Conservation (phyloP, 2,888 invertebrate genomes). For the Tipula helvola region DNA sequence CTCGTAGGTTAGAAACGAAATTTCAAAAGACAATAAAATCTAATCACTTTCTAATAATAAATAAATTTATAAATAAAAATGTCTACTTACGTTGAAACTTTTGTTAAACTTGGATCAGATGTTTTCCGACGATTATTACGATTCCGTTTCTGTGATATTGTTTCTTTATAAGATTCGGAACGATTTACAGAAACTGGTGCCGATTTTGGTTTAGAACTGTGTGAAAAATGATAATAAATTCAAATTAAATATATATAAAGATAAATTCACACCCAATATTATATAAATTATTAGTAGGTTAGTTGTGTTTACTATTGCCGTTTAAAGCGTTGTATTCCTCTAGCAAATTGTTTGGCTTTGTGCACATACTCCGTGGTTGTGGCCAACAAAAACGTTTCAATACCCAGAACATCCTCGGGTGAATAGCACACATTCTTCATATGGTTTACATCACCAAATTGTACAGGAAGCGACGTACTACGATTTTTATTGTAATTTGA, state of each 20-base stretch:
- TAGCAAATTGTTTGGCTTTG: neutral
- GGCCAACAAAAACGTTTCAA: neutral
- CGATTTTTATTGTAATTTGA: neutral
- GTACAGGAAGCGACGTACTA: neutral
- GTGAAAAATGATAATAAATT: neutral
- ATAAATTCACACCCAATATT: neutral
- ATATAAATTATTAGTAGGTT: neutral
- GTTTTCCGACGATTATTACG: conserved; percentile 58
- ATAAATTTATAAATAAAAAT: neutral
- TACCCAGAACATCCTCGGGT: neutral
- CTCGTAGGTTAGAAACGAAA: neutral
- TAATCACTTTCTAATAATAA: neutral
- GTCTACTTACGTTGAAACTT: conserved; percentile 40
- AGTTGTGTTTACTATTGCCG: neutral
- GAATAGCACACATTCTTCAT: neutral
- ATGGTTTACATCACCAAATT: neutral
- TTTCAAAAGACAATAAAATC: neutral
- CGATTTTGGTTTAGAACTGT: conserved; percentile 22
- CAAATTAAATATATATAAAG: neutral
- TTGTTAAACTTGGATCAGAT: conserved; percentile 67
- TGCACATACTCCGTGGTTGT: neutral
- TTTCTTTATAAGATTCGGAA: conserved; percentile 62
- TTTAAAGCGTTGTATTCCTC: neutral
- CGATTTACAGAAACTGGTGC: conserved; percentile 43
- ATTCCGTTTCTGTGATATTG: conserved; percentile 51